Evolutionary conservation across 2,797 vertebrate genomes (phyloP).

Genomic region (Adrianichthys oophorus): DNA sequence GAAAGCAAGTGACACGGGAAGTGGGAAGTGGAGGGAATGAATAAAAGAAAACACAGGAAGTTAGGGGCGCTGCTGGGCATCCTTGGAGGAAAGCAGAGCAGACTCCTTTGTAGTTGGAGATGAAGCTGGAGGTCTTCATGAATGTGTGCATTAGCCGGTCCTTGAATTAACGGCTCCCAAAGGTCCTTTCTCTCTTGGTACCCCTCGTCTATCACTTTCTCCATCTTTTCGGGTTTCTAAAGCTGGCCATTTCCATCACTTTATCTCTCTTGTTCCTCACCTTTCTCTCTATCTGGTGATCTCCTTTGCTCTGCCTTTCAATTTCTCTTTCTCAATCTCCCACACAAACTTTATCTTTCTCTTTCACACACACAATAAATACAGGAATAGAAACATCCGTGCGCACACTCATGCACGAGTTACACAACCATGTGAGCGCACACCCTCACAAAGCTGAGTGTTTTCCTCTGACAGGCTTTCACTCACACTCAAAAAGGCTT

Average conservation of each 20-base stretch:
- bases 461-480: conserved; percentile 31
- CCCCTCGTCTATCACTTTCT: conserved; percentile 39
- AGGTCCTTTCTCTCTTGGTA: conserved; percentile 33
- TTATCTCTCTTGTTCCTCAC: conserved; percentile 47
- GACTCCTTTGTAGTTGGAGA: conserved; percentile 67
- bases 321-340: conserved; percentile 45
- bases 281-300: conserved; percentile 45
- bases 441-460: conserved; percentile 7
- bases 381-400: conserved; percentile 47
- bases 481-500: conserved; percentile 50
- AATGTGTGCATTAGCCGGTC: conserved; percentile 63
- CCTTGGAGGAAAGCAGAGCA: conserved; percentile 65
- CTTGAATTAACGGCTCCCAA: conserved; percentile 64
- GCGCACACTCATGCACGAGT: conserved; percentile 24
- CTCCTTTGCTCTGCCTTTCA: conserved; percentile 42
- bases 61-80: conserved; percentile 65
- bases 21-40: conserved; percentile 19
- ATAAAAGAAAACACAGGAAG: conserved; percentile 68
- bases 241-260: conserved; percentile 43
- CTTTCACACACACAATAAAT: conserved; percentile 31
- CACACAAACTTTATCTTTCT: conserved; percentile 52
- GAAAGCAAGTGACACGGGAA: conserved; percentile 27
- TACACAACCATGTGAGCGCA: conserved; percentile 26
- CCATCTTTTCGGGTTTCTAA: conserved; percentile 36
- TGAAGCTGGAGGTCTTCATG: conserved; percentile 67